Evolutionary conservation across 2,888 invertebrate genomes (phyloP), one percentile per base, ranked within the genome.

Genomic region (Timema podura): DNA sequence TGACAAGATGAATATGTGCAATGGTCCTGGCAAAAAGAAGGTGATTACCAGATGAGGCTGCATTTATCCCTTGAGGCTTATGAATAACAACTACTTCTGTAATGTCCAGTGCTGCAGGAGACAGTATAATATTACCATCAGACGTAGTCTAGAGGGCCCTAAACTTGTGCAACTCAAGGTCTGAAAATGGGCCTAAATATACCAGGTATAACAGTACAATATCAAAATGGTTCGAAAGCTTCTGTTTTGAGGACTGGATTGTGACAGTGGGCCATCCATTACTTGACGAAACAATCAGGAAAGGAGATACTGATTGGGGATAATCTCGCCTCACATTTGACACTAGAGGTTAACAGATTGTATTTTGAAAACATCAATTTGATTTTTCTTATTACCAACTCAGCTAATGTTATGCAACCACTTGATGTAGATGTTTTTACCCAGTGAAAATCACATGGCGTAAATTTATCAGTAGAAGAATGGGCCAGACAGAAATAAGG

Each of bases 1-100:
- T 57, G 57, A 67, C 57, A 15, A 67, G n/a, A 57, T 57, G 10
- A 54, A 67, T 57, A 45, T 67, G 47, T 13, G 45, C 6, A 57
- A 67, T n/a, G 47, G 6, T 45, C 57, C 46, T 13, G 67, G 67
- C 45, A 67, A 51, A 30, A 67, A 67, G 46, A 67, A 67, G 46
- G 54, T 51, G 6, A 67, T 57, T 54, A 16, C 45, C 15, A 51
- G 54, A 15, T n/a, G 57, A 46, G 67, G 57, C 11, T 11, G n/a
- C 6, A 67, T 54, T 45, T 67, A 67, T 15, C 67, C 67, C 49
- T 48, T 48, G 30, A 47, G 49, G 15, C 16, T 66, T n/a, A 57
- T 67, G 54, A 67, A 67, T 15, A 49, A 10, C 67, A 45, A 57
- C 57, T 57, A 57, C 46, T 11, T 57, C 67, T 44, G 46, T 57